These are phyloP conservation scores for Lithophane socia DNA, from an alignment of 2,888 invertebrate species.

Conservation along the genomic window DNA sequence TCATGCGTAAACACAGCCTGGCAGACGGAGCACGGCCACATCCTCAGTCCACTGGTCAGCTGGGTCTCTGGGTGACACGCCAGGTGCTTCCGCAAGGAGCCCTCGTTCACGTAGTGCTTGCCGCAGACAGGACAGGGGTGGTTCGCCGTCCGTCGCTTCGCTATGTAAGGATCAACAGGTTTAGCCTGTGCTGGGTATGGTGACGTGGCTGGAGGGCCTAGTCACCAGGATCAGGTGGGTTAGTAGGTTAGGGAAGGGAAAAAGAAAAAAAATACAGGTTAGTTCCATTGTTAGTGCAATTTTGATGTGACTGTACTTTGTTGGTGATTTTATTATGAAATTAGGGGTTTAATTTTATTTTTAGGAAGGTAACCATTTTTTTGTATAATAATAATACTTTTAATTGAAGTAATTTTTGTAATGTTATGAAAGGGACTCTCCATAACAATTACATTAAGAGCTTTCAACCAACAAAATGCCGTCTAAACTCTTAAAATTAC, in stretches of 20 bases:
- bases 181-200: conserved; percentile 90
- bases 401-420: neutral
- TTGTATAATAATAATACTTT: neutral
- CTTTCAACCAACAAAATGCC: conserved; percentile 64
- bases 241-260: conserved; percentile 84
- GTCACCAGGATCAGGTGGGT: conserved; percentile 90
- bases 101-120: conserved; percentile 98
- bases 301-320: conserved; percentile 42
- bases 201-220: conserved; percentile 92
- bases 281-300: conserved; percentile 80
- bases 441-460: conserved; percentile 40
- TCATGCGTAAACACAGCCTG: conserved; percentile 98
- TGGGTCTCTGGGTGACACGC: conserved; percentile 98
- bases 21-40: conserved; percentile 99
- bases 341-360: neutral
- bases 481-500: conserved; percentile 68
- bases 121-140: conserved; percentile 98
- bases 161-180: conserved; percentile 95
- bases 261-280: conserved; percentile 81
- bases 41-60: conserved; percentile 95
- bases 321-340: conserved; percentile 13
- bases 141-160: conserved; percentile 98
- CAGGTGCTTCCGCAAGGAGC: conserved; percentile 97
- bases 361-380: neutral
- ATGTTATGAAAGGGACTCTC: conserved; percentile 3